These are phyloP conservation scores for Tribolium madens DNA, from an alignment of 1,140 invertebrate species.

Conservation along the genomic window DNA sequence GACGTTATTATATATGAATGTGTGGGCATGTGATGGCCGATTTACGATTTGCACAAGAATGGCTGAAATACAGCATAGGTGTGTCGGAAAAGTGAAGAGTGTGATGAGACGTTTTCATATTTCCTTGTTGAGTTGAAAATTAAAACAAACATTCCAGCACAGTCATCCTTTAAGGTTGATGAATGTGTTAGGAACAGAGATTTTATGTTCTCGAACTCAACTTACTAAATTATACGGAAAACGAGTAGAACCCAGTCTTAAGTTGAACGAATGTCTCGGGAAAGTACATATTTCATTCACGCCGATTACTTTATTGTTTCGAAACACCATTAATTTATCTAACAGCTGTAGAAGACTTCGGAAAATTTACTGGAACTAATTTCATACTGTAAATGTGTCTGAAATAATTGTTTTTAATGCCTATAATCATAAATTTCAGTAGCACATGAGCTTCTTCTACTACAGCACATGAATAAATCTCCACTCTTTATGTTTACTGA, in stretches of 20 bases:
- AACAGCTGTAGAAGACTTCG: conserved; percentile 42
- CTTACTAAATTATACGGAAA: conserved; percentile 38
- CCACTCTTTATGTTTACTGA: conserved; percentile 19
- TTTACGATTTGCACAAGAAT: conserved; percentile 16
- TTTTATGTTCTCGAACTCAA: conserved; percentile 36
- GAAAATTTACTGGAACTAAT: conserved; percentile 37
- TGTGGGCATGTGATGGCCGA: background rate
- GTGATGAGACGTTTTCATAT: conserved; percentile 17
- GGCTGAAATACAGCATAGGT: background rate
- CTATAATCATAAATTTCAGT: conserved; percentile 36
- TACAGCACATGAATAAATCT: conserved; percentile 3
- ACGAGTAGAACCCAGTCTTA: conserved; percentile 35
- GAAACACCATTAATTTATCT: conserved; percentile 45
- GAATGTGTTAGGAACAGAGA: conserved; percentile 36
- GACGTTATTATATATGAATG: background rate
- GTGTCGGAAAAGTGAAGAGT: background rate
- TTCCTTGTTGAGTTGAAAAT: conserved; percentile 8
- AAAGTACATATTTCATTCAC: conserved; percentile 45
- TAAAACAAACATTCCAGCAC: conserved; percentile 17
- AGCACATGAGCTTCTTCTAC: conserved; percentile 23
- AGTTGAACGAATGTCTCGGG: conserved; percentile 38
- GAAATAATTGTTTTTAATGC: conserved; percentile 37
- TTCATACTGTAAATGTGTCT: conserved; percentile 34
- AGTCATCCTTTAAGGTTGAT: conserved; percentile 37
- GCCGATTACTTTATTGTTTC: conserved; percentile 45